These are phyloP conservation scores for Helicoverpa zea DNA, from an alignment of 1,140 invertebrate genomes.

Conservation along the genomic window DNA sequence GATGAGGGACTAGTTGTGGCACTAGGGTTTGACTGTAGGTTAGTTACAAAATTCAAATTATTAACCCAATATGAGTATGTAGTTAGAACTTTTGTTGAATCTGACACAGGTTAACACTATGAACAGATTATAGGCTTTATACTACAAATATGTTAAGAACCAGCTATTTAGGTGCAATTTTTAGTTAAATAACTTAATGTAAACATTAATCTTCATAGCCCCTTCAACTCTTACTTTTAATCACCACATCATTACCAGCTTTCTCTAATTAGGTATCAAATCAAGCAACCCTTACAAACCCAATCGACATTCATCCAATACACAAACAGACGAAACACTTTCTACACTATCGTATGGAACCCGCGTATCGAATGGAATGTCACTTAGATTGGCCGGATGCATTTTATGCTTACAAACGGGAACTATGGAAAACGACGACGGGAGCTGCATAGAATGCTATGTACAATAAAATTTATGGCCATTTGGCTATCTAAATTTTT, in stretches of 20 bases:
- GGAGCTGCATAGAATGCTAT: slow-evolving; percentile 4
- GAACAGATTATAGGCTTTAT: no score
- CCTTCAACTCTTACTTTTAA: no score
- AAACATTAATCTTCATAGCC: no score
- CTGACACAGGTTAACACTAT: no score
- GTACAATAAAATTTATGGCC: slow-evolving; percentile 38
- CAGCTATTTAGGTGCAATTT: no score
- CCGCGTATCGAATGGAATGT: slow-evolving; percentile 35
- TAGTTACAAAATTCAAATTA: no score
- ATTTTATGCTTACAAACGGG: slow-evolving; percentile 39
- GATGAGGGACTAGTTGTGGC: slow-evolving; percentile 6
- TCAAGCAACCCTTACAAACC: neutral
- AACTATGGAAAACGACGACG: slow-evolving; percentile 39
- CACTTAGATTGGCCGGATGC: slow-evolving; percentile 36
- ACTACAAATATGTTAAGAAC: no score
- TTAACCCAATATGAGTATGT: no score
- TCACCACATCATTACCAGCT: neutral
- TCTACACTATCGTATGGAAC: slow-evolving; percentile 30
- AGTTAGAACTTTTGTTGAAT: no score
- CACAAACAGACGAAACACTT: slow-evolving; percentile 23
- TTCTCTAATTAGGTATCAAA: neutral
- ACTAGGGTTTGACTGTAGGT: neutral
- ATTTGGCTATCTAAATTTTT: slow-evolving; percentile 26
- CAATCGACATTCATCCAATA: slow-evolving; percentile 29
- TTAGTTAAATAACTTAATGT: no score